Conservation (phyloP, 1,140 invertebrate species). For the Aricia agestis region DNA sequence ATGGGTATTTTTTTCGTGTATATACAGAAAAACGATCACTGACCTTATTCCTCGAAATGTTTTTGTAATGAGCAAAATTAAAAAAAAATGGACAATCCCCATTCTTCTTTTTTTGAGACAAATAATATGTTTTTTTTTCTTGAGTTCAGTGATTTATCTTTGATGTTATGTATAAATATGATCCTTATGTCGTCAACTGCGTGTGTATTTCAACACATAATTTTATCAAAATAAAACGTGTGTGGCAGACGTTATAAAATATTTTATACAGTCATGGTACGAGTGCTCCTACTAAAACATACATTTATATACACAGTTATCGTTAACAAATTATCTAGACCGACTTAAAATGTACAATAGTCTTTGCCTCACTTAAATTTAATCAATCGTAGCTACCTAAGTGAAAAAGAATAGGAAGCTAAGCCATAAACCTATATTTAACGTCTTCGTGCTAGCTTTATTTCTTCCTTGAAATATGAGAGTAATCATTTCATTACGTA, state of each 20-base stretch:
- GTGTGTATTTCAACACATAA: too few species aligned
- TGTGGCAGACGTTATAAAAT: not conserved
- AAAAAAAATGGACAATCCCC: too few species aligned
- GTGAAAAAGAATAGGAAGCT: slow-evolving; percentile 62
- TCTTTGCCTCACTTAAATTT: slow-evolving; percentile 51
- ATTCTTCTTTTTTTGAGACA: too few species aligned
- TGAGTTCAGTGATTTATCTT: too few species aligned
- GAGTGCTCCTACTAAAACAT: not conserved
- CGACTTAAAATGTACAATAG: slow-evolving; percentile 40
- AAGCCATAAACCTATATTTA: slow-evolving; percentile 37
- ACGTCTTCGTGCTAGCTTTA: slow-evolving; percentile 30
- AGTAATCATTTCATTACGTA: slow-evolving; percentile 70
- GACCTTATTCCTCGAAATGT: too few species aligned
- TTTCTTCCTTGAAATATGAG: slow-evolving; percentile 60
- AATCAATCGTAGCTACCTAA: slow-evolving; percentile 37
- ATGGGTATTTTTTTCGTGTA: too few species aligned
- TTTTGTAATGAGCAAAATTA: too few species aligned
- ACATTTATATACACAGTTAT: not conserved
- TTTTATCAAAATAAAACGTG: too few species aligned
- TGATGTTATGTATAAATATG: too few species aligned
- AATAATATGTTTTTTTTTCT: too few species aligned
- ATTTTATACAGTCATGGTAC: not conserved
- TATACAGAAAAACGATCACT: too few species aligned
- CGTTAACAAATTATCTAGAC: not conserved
- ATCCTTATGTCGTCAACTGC: too few species aligned